Evolutionary conservation across 2,888 invertebrate genomes (phyloP).

Genomic region (Gibbula magus): DNA sequence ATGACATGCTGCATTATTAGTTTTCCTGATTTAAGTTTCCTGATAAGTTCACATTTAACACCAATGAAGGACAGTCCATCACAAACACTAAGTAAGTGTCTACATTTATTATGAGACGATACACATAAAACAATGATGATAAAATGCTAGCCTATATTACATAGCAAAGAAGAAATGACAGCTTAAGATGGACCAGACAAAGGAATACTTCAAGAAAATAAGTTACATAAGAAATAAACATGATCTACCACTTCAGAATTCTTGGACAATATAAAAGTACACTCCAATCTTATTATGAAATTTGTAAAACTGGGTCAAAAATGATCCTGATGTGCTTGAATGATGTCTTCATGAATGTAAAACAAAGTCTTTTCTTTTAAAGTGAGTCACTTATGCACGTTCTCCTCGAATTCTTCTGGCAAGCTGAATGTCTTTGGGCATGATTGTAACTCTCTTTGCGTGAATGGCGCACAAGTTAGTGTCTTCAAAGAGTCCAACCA

Average conservation of each 20-base stretch:
- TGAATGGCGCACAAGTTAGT: conserved; percentile 98
- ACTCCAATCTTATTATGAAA: conserved; percentile 33
- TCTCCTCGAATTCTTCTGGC: conserved; percentile 97
- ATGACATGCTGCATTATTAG: conserved; percentile 1
- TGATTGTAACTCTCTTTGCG: conserved; percentile 97
- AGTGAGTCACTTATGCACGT: conserved; percentile 77
- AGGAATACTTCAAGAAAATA: conserved; percentile 4
- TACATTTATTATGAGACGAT: conserved; percentile 26
- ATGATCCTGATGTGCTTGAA: conserved; percentile 34
- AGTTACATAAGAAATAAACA: conserved; percentile 7
- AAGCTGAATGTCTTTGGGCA: conserved; percentile 98
- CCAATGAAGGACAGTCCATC: conserved; percentile 20
- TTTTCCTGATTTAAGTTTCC: conserved; percentile 15
- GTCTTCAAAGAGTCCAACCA: conserved; percentile 92
- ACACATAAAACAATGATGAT: conserved; percentile 26
- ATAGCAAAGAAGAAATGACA: conserved; percentile 23
- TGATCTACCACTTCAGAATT: conserved; percentile 9
- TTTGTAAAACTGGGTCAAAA: conserved; percentile 30
- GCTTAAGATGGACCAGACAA: conserved; percentile 25
- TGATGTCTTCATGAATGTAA: conserved; percentile 25
- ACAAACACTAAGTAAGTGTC: conserved; percentile 24
- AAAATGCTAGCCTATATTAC: conserved; percentile 26
- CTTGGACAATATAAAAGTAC: conserved; percentile 29
- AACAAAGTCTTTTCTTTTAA: neutral
- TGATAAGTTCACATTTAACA: conserved; percentile 20